Conservation (phyloP, 2,888 invertebrate species). For the Caenorhabditis sp. region DNA sequence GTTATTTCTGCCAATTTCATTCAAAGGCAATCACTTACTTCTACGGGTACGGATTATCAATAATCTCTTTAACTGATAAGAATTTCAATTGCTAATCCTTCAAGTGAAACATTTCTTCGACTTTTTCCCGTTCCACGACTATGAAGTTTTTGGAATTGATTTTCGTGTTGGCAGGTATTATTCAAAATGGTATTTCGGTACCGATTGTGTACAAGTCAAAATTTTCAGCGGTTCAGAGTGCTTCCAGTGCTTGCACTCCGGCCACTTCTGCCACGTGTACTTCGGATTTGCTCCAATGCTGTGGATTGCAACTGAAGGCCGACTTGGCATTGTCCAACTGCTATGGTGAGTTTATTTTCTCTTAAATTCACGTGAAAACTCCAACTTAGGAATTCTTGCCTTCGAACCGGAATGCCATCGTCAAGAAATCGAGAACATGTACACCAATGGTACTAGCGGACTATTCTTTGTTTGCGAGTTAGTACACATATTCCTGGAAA, state of each 20-base stretch:
- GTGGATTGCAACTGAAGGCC: constrained; percentile 49
- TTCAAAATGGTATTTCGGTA: not conserved
- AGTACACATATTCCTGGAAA: not conserved
- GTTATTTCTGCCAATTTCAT: constrained; percentile 7
- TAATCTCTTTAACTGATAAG: constrained; percentile 56
- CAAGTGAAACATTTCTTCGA: constrained; percentile 30
- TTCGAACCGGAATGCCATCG: constrained; percentile 63
- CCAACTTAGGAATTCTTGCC: constrained; percentile 49
- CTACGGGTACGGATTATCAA: constrained; percentile 25
- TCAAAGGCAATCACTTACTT: constrained; percentile 10
- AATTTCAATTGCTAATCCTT: constrained; percentile 31
- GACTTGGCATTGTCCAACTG: constrained; percentile 45
- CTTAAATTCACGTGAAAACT: not conserved
- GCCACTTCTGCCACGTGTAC: constrained; percentile 35
- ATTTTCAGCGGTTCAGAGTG: constrained; percentile 1
- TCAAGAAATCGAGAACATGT: constrained; percentile 56
- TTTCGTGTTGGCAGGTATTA: constrained; percentile 32
- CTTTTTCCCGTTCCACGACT: constrained; percentile 26
- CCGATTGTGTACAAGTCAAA: too few species aligned
- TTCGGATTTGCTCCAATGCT: constrained; percentile 45
- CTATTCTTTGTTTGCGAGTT: constrained; percentile 59
- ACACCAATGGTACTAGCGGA: constrained; percentile 54
- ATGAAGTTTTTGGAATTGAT: constrained; percentile 35
- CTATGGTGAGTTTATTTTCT: constrained; percentile 28
- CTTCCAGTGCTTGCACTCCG: constrained; percentile 3